These are phyloP conservation scores for Erythrocercus mccallii DNA, from an alignment of 2,113 vertebrate species.

Conservation along the genomic window DNA sequence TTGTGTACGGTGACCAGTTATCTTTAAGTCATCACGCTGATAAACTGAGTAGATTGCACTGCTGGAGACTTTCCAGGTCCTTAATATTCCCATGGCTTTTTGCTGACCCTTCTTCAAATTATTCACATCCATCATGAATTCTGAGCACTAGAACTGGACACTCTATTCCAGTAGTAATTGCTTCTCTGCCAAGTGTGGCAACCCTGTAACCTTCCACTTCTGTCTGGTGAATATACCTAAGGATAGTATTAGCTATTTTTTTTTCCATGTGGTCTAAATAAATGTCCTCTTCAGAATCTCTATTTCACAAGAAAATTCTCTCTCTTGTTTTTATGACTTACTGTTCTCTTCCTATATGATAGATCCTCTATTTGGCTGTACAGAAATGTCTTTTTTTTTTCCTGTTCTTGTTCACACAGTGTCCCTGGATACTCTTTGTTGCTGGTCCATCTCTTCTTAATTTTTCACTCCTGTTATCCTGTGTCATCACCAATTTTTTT, in stretches of 20 bases:
- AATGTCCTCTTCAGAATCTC: neutral
- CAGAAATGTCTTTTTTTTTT: neutral
- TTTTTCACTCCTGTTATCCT: neutral
- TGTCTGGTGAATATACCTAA: neutral
- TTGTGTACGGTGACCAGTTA: neutral
- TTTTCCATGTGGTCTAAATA: neutral
- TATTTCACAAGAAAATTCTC: neutral
- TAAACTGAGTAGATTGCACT: slow-evolving; percentile 35
- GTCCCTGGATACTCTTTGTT: neutral
- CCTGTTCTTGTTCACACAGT: neutral
- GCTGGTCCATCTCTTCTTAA: neutral
- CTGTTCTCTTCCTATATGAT: neutral
- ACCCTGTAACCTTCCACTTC: neutral
- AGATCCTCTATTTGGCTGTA: neutral
- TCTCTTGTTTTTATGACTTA: neutral
- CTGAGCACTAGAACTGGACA: slow-evolving; percentile 4
- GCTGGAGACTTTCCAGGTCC: slow-evolving; percentile 42
- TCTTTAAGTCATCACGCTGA: neutral
- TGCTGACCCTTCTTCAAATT: slow-evolving; percentile 48
- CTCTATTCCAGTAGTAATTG: neutral
- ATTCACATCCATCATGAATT: slow-evolving; percentile 35
- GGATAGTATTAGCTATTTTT: neutral
- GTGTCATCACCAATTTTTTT: neutral
- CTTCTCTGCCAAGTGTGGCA: neutral
- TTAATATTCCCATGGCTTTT: slow-evolving; percentile 58